Evolutionary conservation across 2,888 invertebrate genomes (phyloP), one percentile per base, ranked within the genome.

Genomic region (Cosmorhoe ocellata): DNA sequence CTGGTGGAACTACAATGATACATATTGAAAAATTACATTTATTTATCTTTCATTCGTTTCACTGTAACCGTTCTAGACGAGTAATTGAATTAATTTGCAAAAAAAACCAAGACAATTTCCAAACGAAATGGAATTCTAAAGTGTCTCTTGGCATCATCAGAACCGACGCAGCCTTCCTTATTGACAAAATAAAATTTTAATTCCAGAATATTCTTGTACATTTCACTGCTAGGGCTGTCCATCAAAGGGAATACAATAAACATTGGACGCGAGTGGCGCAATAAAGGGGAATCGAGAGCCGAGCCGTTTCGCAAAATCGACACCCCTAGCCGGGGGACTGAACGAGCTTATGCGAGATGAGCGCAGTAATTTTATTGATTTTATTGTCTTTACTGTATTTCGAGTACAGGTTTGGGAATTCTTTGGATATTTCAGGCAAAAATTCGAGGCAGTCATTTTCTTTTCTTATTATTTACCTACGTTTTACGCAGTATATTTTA

Each of bases 241-340:
- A 59, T 66, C 64, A 66, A 52, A 46, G 44, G 38, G 45, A 56
- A 53, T 57, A 63, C 63, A 61, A 61, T 63, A 64, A 63, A 56
- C 66, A 56, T 63, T 49, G 59, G 40, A 58, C 53, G 54, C 56
- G 44, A 58, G 56, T 51, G 46, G 49, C 54, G 52, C 63, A 57
- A 60, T 66, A 61, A 61, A 58, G 49, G 38, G 48, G 56, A 4
- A 50, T 32, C 51, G 53, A 43, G 56, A 51, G 55, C 48, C 55
- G 47, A 54, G 56, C 61, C 56, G 60, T 66, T 61, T 64, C 58
- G 51, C 54, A 58, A 58, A 59, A 66, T 66, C 64, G 66, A 64
- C 66, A 62, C 61, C 61, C 61, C 60, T 59, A 55, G 53, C 27
- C 41, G 32, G 40, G 51, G 53, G 43, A 46, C 32, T 18, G 31